Percentiles rank a stretch among this genome's conserved stretches.
Evolutionary conservation across 30 jellyfish, hydroid and myxozoan species (phyloP).

Genomic region (Nemopilema nomurai): DNA sequence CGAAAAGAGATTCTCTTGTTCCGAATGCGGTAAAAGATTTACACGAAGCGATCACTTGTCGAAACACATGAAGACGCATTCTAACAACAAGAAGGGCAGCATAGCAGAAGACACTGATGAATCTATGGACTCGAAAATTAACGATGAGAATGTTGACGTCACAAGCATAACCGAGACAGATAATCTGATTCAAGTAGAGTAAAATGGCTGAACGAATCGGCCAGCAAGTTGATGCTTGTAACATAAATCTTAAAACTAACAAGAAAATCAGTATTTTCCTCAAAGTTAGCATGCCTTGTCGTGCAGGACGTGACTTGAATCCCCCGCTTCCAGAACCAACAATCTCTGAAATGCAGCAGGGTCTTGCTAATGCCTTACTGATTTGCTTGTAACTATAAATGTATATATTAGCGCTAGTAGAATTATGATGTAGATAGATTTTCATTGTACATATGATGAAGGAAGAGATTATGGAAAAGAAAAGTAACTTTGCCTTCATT

Average conservation of each 20-base stretch:
- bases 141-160: constrained; percentile 69
- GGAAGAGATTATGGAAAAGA: neutral
- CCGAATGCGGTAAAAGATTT: constrained; percentile 94
- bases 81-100: constrained; percentile 68
- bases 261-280: neutral
- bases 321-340: too few relatives aligned
- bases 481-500: neutral
- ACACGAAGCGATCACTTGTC: constrained; percentile 97
- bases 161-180: constrained; percentile 55
- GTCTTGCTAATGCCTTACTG: neutral
- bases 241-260: neutral
- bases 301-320: too few relatives aligned
- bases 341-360: neutral
- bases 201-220: neutral
- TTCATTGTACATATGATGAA: neutral
- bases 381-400: neutral
- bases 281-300: too few relatives aligned
- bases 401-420: neutral
- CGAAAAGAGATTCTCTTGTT: constrained; percentile 93
- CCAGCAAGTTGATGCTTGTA: neutral
- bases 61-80: constrained; percentile 98
- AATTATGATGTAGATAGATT: neutral
- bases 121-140: constrained; percentile 46
- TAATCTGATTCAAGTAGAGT: constrained; percentile 32
- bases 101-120: constrained; percentile 34